Conservation (phyloP, 2,797 vertebrate species). For the Petrocephalus schoutedeni region DNA sequence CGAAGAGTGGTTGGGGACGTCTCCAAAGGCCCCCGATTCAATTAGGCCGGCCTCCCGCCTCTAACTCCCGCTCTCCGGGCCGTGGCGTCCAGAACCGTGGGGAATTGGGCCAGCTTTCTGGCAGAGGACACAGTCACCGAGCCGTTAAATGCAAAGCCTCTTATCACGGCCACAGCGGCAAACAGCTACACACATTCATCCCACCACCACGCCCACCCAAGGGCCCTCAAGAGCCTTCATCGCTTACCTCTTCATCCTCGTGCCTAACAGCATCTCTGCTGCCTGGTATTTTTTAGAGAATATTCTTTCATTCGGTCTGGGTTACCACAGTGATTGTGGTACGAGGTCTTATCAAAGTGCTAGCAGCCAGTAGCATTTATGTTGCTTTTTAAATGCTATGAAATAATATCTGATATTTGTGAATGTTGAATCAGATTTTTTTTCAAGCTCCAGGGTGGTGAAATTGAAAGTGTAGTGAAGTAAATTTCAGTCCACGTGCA, state of each 20-base stretch:
- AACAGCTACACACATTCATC: constrained; percentile 19
- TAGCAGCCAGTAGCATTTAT: neutral
- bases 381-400: neutral
- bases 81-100: constrained; percentile 49
- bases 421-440: neutral
- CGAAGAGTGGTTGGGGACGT: constrained; percentile 51
- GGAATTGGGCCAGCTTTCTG: constrained; percentile 46
- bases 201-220: neutral
- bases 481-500: neutral
- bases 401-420: neutral
- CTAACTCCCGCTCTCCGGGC: constrained; percentile 54
- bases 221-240: neutral
- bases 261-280: neutral
- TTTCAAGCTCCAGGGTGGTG: neutral
- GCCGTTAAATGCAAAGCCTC: constrained; percentile 27
- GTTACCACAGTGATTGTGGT: neutral
- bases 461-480: neutral
- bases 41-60: constrained; percentile 50
- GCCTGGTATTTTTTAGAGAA: neutral
- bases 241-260: neutral
- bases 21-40: constrained; percentile 55
- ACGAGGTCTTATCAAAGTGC: neutral
- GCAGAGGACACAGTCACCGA: constrained; percentile 23
- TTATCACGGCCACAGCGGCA: constrained; percentile 15
- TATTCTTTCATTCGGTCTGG: neutral